These are phyloP conservation scores for Hippoglossus stenolepis DNA, from an alignment of 2,113 vertebrate genomes.

Conservation along the genomic window DNA sequence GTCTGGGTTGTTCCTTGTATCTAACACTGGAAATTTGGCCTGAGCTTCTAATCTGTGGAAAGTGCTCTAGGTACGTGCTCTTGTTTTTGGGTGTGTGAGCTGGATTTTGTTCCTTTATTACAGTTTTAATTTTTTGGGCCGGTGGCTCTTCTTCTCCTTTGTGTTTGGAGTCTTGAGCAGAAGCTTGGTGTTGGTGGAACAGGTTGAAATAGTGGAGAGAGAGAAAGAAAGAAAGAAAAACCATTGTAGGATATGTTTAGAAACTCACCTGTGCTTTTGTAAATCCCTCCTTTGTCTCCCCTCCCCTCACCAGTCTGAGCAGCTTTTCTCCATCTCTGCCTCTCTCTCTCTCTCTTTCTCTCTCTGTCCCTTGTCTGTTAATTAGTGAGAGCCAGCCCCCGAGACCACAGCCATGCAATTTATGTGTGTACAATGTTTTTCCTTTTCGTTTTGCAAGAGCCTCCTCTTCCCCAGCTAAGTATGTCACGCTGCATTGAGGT, in stretches of 20 bases:
- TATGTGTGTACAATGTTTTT: constrained; percentile 74
- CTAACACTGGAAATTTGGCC: constrained; percentile 49
- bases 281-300: constrained; percentile 31
- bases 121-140: background rate
- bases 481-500: constrained; percentile 63
- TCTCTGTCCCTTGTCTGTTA: constrained; percentile 54
- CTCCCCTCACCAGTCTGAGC: constrained; percentile 30
- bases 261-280: constrained; percentile 31
- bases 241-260: constrained; percentile 32
- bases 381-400: constrained; percentile 62
- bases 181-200: constrained; percentile 61
- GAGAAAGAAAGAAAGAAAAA: background rate
- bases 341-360: constrained; percentile 45
- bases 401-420: constrained; percentile 70
- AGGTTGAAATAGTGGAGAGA: constrained; percentile 19
- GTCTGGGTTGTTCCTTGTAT: constrained; percentile 25
- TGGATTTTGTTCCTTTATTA: constrained; percentile 14
- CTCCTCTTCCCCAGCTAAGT: constrained; percentile 75
- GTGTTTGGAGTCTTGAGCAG: constrained; percentile 60
- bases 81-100: constrained; percentile 32
- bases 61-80: constrained; percentile 1
- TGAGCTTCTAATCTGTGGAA: constrained; percentile 22
- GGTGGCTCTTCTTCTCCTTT: constrained; percentile 43
- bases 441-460: constrained; percentile 75
- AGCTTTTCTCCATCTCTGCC: constrained; percentile 41